Base-by-base conservation (phyloP, 53 echinoderm and acorn worm genomes). In the Holothuria leucospilota region DNA sequence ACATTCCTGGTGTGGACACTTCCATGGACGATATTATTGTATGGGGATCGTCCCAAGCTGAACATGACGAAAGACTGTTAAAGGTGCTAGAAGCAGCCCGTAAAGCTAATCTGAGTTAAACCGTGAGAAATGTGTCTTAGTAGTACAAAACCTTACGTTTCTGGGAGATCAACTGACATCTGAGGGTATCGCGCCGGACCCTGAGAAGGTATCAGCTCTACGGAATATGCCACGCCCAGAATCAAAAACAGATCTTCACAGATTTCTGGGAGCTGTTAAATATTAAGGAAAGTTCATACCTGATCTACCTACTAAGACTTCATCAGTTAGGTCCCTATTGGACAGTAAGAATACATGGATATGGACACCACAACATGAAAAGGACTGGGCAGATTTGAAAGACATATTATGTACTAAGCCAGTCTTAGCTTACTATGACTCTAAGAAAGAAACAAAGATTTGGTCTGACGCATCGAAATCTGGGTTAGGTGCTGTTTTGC, bases 191-290 rank as follows among this genome's bases (percentile, higher is more conserved):
- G 3, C 1, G 63, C 88, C 88, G 78, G 91, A 91, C 85, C 42
- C 85, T 18, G 67, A 25, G 18, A 91, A 88, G 29, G 92, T 88
- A 13, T 63, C 65, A 27, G 92, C 92, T 29, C 81, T 92, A 51
- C n/a, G 40, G 1, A 92, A 92, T 85, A 92, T 92, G 92, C 63
- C 21, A 71, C 88, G 83, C 6, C 92, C 88, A 68, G 26, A 77
- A 20, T 66, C 30, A 11, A 92, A 85, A 74, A 67, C 70, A 70
- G 88, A 85, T 53, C 61, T 89, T 29, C 89, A 92, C 28, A 51
- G 86, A 49, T 85, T 92, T 26, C n/a, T 85, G 62, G 89, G 89
- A 23, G 79, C 89, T 81, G 52, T 85, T 18, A 92, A 82, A 10
- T 89, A 85, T 28, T 25, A 68, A 56, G 88, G 77, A 12, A 91